These are phyloP conservation scores for Sturmia bella DNA, from an alignment of 2,888 invertebrate species.

Conservation along the genomic window DNA sequence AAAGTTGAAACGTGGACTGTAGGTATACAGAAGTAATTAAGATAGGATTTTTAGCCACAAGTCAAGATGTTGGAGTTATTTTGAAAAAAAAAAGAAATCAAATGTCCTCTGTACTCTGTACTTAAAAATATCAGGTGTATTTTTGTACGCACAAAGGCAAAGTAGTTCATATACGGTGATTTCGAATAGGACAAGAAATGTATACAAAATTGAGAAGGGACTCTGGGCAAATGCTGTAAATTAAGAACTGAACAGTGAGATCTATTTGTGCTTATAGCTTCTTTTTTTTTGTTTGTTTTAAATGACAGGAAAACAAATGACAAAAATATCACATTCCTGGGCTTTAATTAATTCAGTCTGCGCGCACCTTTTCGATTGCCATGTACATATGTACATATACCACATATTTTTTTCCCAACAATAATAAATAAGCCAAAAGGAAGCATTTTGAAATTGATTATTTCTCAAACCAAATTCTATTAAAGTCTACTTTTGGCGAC, in stretches of 20 bases:
- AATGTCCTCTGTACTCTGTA: no score
- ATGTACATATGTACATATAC: background rate
- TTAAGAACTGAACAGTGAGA: no score
- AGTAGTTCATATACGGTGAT: background rate
- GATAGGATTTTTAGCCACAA: no score
- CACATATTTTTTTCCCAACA: background rate
- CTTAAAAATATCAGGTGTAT: no score
- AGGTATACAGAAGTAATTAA: no score
- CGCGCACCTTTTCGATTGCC: background rate
- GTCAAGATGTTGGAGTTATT: no score
- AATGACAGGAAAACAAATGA: background rate
- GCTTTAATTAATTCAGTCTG: conserved; percentile 41
- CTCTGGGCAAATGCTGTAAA: no score
- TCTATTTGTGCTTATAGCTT: no score
- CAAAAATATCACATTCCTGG: background rate
- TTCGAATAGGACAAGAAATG: background rate
- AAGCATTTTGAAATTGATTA: conserved; percentile 58
- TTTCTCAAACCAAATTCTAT: conserved; percentile 46
- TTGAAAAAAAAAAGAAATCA: no score
- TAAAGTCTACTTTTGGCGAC: conserved; percentile 57
- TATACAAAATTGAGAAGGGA: no score
- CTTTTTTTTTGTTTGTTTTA: background rate
- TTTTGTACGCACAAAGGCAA: no score
- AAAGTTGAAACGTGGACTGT: no score
- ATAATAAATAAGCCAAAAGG: conserved; percentile 28